Base-by-base conservation (phyloP, 2,888 invertebrate species). In the Lycophotia porphyrea region DNA sequence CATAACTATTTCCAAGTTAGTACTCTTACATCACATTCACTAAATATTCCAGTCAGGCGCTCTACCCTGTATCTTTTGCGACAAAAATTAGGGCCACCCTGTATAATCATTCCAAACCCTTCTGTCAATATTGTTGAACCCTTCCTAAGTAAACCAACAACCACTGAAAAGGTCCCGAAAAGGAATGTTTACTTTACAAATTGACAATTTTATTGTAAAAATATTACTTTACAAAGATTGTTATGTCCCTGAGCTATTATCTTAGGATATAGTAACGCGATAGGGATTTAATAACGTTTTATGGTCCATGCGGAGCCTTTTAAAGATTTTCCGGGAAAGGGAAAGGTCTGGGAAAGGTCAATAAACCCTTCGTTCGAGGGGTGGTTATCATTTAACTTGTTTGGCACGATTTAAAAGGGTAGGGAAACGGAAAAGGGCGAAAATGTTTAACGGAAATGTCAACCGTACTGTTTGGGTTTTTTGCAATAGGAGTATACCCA, bases 331-430 rank as follows among this genome's bases (percentile, higher is more conserved):
- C 68, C 74, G 71, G 76, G 47, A 74, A 70, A 67, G 31, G 63
- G 74, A 72, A 66, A 78, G 74, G 73, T 81, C 77, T 71, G 74
- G 68, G 18, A 47, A n/a, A 71, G 81, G 85, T 78, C 85, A 82
- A 76, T 82, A 75, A 80, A 78, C 86, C 75, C 47, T 71, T 69
- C 74, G 55, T 36, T 72, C 47, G 52, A 71, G 39, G 85, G 82
- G 31, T 47, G 67, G 64, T 49, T 74, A 71, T 71, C 73, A 71
- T 85, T 82, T 49, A 65, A 71, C 27, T 47, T 63, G 70, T 58
- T 81, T 55, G 60, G 27, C 36, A 55, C 44, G 44, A 68, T 72
- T 81, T 52, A 27, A 64, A 47, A 71, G 60, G 64, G 39, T 39
- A 65, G 47, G 21, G 34, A 66, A 76, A 76, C 21, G 44, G 27